Evolutionary conservation across 1,140 invertebrate species (phyloP), one percentile per base, ranked within the genome.

Genomic region (Brachionus angularis): DNA sequence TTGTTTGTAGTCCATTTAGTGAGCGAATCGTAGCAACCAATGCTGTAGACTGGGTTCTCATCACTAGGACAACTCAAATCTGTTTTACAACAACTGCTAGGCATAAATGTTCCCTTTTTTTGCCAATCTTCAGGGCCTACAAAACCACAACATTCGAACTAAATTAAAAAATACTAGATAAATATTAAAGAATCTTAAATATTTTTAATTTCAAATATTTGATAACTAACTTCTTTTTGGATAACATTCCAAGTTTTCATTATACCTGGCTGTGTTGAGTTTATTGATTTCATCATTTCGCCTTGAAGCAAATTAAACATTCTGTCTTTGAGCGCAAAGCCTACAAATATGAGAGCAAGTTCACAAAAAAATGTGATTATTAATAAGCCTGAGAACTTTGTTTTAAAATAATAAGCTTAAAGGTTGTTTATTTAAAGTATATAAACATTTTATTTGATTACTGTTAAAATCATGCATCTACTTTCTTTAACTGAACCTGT

Each of bases 81-180:
- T 33, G 27, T 47, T 47, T 33, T 29, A 18, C 62, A 67, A 8
- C 62, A 67, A 36, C 62, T 67, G 33, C 27, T 27, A 8, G 62
- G 62, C 42, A 47, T 47, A 36, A 67, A 67, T 50, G 62, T 50
- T 14, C 62, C 62, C 47, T 42, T 67, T 29, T 67, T 67, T 50
- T 47, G 62, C 62, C 62, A 67, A 50, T 67, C 62, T 8, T 67
- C 29, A n/a, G 62, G 62, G 2, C 42, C 62, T 21, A 34, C 31
- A 36, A 67, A 67, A 33, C 62, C 62, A 3, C 62, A 67, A n/a
- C 62, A 67, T 47, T 67, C 47, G 25, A 67, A 67, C 62, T 67
- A n/a, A 18, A 31, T 12, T 31, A 12, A 52, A 2, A 52, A 52
- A 52, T 52, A 12, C 3, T 27, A n/a, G n/a, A n/a, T n/a, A n/a